Base-by-base conservation (phyloP, 2,113 vertebrate genomes). In the Callaeas wilsoni region DNA sequence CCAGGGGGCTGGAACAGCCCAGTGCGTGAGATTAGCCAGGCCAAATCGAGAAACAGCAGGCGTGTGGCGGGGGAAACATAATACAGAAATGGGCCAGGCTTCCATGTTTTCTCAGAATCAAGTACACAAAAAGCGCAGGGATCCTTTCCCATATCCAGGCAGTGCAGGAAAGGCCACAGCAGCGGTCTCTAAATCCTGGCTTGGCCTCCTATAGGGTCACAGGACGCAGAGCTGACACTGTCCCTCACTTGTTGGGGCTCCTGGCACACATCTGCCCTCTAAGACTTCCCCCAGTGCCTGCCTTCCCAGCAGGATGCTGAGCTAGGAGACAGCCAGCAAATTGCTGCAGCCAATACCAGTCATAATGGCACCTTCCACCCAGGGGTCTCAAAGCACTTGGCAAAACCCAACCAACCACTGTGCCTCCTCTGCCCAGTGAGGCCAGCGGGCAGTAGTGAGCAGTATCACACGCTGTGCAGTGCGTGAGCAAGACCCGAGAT, bases 311-410 rank as follows among this genome's bases (percentile, higher is more conserved):
- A 5, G 73, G 52, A 30, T 6, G 4, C 50, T 21, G 81, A 77
- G 20, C 46, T 22, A 12, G 77, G 44, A 82, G 17, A 67, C 22
- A 59, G 57, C 42, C 70, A 87, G 47, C 35, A 70, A 79, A 73
- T 62, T 0, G 0, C 53, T 0, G 0, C 27, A 19, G 33, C 49
- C 47, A 49, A 3, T 76, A 19, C 17, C 4, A 35, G 44, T 11
- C 9, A 2, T 44, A 56, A 39, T 4, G 30, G 27, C 74, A 68
- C 27, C 33, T 56, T 89, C 57, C 56, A 26, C 13, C 39, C 77
- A 12, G 8, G 2, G 4, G 5, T 37, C 35, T 68, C 33, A 32
- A 78, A 59, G 56, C 19, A n/a, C 53, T 44, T 60, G 52, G 69
- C 62, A 47, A 78, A 82, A 68, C 12, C 4, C 3, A 16, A 8